A percentile compares a stretch with the other conserved stretches of the same genome.
These are phyloP conservation scores for Phaenicophaeus curvirostris DNA, from an alignment of 2,797 vertebrate genomes.

Conservation along the genomic window DNA sequence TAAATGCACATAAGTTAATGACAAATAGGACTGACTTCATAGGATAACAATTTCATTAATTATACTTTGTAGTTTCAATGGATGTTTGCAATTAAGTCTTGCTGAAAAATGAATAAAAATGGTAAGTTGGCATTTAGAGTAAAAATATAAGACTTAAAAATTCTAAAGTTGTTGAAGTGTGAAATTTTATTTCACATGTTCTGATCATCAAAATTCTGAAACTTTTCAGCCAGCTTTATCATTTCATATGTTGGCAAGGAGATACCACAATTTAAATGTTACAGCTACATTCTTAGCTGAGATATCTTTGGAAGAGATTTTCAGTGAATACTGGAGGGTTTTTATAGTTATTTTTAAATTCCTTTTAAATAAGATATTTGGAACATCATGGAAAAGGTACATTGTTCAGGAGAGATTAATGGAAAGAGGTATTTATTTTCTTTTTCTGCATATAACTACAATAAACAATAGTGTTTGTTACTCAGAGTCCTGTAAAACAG, in stretches of 20 bases:
- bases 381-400: neutral
- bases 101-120: neutral
- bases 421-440: neutral
- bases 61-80: neutral
- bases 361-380: neutral
- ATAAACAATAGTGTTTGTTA: neutral
- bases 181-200: slow-evolving; percentile 15
- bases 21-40: neutral
- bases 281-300: neutral
- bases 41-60: neutral
- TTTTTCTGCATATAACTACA: neutral
- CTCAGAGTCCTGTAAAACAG: neutral
- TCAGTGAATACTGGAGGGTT: neutral
- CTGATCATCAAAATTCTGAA: neutral
- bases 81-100: neutral
- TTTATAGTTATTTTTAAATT: neutral
- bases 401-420: neutral
- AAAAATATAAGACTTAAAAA: neutral
- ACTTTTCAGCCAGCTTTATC: neutral
- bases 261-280: slow-evolving; percentile 8
- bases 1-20: neutral
- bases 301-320: neutral
- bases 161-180: neutral
- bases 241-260: neutral
- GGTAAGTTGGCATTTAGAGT: neutral